Evolutionary conservation across 1,140 invertebrate genomes (phyloP), one percentile per base, ranked within the genome.

Genomic region (Saccostrea echinata): DNA sequence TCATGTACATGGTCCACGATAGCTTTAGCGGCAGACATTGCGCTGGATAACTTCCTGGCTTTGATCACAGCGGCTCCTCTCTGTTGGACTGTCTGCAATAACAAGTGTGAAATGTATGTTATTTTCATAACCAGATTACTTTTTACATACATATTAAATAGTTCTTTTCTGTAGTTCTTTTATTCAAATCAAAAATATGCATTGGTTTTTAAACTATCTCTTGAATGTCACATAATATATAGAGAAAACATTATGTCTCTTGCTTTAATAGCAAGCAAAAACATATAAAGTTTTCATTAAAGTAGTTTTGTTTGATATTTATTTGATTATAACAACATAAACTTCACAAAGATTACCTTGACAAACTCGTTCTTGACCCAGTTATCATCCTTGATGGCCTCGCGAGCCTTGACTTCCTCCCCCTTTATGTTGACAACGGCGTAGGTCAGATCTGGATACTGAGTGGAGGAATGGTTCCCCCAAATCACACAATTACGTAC

Each of bases 391-490:
- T 97, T 97, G 13, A 99, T 94, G 84, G 96, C 97, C 33, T 97
- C 96, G n/a, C 96, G 94, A 6, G 98, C 97, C 64, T 96, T 90
- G 21, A 95, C 92, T 18, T 91, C 92, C 96, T 96, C 51, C 94
- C 96, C 92, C 96, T 95, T 82, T 93, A 95, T 86, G 12, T 87
- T 88, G 0, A 95, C 95, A 51, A 90, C 92, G 30, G 98, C 98
- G 94, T 98, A 97, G n/a, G 96, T 96, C 16, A 97, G 97, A 96
- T 99, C 99, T 27, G 99, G 99, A 95, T 98, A 99, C 95, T 99
- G 99, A 3, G 99, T 99, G 9, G 98, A 98, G 0, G 98, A 99
- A 94, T 99, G 99, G 95, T 99, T 99, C 35, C 99, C 99, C 99
- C 99, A 99, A 93, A 99, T 99, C 87, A 99, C 97, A 9, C 99